Conservation (phyloP, 2,888 invertebrate species). For the Epicampocera succincta region DNA sequence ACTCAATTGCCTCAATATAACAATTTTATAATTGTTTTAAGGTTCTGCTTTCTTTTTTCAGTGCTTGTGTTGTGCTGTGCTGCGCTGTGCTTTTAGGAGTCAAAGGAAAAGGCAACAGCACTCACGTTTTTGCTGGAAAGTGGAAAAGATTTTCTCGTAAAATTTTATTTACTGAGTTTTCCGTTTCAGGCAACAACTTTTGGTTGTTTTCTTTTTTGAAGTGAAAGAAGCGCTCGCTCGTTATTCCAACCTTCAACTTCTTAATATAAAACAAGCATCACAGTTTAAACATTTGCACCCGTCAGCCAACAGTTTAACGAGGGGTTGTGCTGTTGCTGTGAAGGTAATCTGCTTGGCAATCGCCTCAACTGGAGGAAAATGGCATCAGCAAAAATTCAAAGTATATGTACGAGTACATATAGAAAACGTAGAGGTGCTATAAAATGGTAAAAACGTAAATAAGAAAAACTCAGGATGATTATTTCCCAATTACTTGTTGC, state of each 20-base stretch:
- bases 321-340: no score
- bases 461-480: background rate
- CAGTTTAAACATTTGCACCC: background rate
- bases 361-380: background rate
- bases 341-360: background rate
- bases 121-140: slow-evolving; percentile 26
- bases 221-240: background rate
- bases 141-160: slow-evolving; percentile 14
- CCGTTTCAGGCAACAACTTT: background rate
- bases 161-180: background rate
- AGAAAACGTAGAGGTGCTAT: background rate
- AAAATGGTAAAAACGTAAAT: background rate
- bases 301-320: slow-evolving; percentile 1
- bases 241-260: slow-evolving; percentile 52
- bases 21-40: slow-evolving; percentile 25
- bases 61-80: background rate
- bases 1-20: slow-evolving; percentile 28
- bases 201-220: no score
- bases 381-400: background rate
- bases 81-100: slow-evolving; percentile 27
- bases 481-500: slow-evolving; percentile 61
- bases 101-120: slow-evolving; percentile 20
- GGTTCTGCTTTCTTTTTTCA: background rate
- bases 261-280: slow-evolving; percentile 11
- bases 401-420: background rate